Conservation (phyloP, 2,113 vertebrate species). For the Notiomystis cincta region DNA sequence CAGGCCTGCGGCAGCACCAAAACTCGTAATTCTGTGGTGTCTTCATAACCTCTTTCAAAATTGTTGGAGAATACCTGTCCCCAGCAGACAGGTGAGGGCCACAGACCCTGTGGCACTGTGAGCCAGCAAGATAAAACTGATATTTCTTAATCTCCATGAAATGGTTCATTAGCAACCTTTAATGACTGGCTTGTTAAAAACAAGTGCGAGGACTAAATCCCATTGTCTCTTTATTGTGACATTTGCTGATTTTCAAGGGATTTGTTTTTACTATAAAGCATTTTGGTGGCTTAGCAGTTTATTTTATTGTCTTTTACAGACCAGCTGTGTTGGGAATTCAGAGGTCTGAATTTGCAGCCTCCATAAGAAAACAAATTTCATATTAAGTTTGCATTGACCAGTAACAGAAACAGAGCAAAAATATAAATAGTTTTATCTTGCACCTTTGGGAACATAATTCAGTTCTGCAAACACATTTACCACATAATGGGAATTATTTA, state of each 20-base stretch:
- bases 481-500: neutral
- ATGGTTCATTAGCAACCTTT: neutral
- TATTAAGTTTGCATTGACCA: conserved; percentile 49
- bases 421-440: neutral
- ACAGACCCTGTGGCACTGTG: neutral
- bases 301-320: neutral
- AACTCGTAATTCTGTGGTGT: neutral
- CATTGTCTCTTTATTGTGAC: neutral
- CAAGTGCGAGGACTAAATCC: neutral
- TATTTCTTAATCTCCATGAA: neutral
- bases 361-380: neutral
- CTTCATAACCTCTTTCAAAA: neutral
- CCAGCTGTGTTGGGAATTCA: conserved; percentile 11
- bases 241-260: neutral
- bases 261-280: neutral
- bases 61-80: neutral
- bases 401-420: conserved; percentile 16
- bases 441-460: neutral
- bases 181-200: neutral
- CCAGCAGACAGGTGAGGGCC: neutral
- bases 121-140: neutral
- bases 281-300: neutral
- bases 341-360: neutral
- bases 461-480: conserved; percentile 18
- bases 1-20: neutral